These are phyloP conservation scores for Hesperia comma DNA, from an alignment of 2,888 invertebrate species.

Conservation along the genomic window DNA sequence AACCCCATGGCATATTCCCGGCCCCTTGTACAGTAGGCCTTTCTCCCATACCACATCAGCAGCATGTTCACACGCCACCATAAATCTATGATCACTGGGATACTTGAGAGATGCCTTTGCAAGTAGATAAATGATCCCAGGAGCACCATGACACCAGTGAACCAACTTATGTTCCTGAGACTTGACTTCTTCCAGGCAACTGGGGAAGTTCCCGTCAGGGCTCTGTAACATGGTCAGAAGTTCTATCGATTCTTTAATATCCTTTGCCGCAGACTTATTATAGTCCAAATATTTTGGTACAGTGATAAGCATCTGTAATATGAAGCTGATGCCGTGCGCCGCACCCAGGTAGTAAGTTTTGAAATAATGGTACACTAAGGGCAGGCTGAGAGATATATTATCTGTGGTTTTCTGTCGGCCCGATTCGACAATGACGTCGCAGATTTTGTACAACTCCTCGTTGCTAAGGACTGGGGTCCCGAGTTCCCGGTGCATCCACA, in stretches of 20 bases:
- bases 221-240: constrained; percentile 87
- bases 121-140: constrained; percentile 91
- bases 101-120: constrained; percentile 91
- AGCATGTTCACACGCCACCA: constrained; percentile 86
- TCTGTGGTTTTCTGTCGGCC: constrained; percentile 87
- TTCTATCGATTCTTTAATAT: constrained; percentile 87
- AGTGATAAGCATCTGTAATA: constrained; percentile 80
- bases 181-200: constrained; percentile 88
- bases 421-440: constrained; percentile 87
- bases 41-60: constrained; percentile 92
- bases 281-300: constrained; percentile 81
- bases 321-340: constrained; percentile 84
- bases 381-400: constrained; percentile 82
- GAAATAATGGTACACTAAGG: constrained; percentile 92
- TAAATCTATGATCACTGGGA: constrained; percentile 87
- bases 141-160: constrained; percentile 96
- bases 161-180: constrained; percentile 87
- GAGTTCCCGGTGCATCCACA: constrained; percentile 87
- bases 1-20: constrained; percentile 95
- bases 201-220: constrained; percentile 89
- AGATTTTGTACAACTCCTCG: constrained; percentile 85
- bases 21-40: constrained; percentile 93
- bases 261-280: constrained; percentile 78
- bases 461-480: constrained; percentile 68
- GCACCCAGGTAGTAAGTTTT: constrained; percentile 89